Evolutionary conservation across 2,888 invertebrate genomes (phyloP).

Genomic region (Melieria picta): DNA sequence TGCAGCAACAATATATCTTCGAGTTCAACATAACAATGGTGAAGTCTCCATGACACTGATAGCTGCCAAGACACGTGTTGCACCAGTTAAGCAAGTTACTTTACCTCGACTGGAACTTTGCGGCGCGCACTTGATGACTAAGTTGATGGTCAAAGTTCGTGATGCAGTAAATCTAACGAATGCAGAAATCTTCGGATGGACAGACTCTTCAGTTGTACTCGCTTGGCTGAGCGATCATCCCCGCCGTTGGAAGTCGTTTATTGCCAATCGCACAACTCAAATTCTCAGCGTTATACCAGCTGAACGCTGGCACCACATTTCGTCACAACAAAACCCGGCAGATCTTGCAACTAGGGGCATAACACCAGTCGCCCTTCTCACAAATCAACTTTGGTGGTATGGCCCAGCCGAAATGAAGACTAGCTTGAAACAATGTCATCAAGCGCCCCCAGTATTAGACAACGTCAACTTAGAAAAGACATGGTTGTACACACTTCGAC

Average conservation of each 20-base stretch:
- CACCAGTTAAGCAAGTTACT: not conserved
- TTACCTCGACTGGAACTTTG: not conserved
- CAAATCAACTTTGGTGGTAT: not conserved
- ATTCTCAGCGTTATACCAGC: not conserved
- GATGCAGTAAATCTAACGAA: not conserved
- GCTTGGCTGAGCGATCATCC: constrained; percentile 10
- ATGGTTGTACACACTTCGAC: too few species aligned
- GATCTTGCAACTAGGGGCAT: not conserved
- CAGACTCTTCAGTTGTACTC: constrained; percentile 4
- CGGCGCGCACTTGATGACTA: not conserved
- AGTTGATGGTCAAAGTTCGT: not conserved
- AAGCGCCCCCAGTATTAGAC: too few species aligned
- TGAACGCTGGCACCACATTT: not conserved
- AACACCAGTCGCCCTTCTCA: not conserved
- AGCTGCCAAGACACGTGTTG: not conserved
- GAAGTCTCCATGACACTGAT: not conserved
- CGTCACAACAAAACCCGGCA: not conserved
- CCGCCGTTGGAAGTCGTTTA: not conserved
- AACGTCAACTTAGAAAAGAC: too few species aligned
- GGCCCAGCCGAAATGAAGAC: too few species aligned
- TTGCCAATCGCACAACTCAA: constrained; percentile 7
- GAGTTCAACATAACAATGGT: not conserved
- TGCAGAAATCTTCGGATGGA: constrained; percentile 6
- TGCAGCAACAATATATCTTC: not conserved
- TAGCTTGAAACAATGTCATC: too few species aligned